phyloP scores from a whole-genome alignment of 2,888 invertebrate species.

The Margaritifera margaritifera region DNA sequence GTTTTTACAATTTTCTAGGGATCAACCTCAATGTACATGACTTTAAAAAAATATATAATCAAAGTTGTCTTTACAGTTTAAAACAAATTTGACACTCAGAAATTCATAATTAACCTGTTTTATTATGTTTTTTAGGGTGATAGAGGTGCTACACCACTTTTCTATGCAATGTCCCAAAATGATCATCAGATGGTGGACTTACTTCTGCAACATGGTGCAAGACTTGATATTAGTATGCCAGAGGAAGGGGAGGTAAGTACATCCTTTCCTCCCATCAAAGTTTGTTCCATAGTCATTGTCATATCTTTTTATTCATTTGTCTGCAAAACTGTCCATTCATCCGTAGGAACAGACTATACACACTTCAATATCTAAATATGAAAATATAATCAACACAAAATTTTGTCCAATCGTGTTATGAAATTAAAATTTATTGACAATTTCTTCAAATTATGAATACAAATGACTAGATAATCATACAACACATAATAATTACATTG shows the following conservation, averaged over 20 bases:
- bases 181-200: slow-evolving; percentile 53
- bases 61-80: not conserved
- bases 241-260: slow-evolving; percentile 55
- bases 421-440: too few relatives aligned
- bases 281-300: not conserved
- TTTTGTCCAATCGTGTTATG: too few relatives aligned
- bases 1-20: not conserved
- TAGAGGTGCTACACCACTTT: slow-evolving; percentile 61
- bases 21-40: not conserved
- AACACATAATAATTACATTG: too few relatives aligned
- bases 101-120: not conserved
- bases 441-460: too few relatives aligned
- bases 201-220: slow-evolving; percentile 56
- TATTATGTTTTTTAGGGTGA: slow-evolving; percentile 50
- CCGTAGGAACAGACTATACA: too few relatives aligned
- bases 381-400: too few relatives aligned
- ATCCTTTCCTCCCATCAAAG: not conserved
- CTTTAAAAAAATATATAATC: not conserved
- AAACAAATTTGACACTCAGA: not conserved
- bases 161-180: slow-evolving; percentile 61
- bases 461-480: too few relatives aligned
- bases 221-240: slow-evolving; percentile 55
- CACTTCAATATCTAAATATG: too few relatives aligned
- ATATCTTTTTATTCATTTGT: too few relatives aligned
- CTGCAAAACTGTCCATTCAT: too few relatives aligned